These are phyloP conservation scores for Archilochus colubris DNA, from an alignment of 2,113 vertebrate species.

Conservation along the genomic window DNA sequence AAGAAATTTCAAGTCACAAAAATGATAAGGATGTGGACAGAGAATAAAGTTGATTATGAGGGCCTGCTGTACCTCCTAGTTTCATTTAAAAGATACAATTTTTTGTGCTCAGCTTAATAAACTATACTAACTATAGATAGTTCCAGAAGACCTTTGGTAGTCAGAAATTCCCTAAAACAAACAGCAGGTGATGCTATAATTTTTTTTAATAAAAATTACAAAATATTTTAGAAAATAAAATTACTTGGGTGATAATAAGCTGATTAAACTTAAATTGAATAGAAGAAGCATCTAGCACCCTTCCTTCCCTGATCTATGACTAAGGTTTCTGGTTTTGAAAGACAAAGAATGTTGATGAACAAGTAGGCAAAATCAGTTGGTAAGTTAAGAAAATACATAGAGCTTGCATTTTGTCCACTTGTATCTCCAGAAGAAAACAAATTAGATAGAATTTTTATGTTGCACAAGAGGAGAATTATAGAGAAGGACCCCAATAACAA, in stretches of 20 bases:
- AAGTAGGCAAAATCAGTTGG: neutral
- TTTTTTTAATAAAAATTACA: neutral
- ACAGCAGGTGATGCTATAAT: conserved; percentile 14
- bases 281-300: neutral
- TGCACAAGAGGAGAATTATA: neutral
- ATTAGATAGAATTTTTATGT: neutral
- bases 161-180: conserved; percentile 7
- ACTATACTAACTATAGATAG: neutral
- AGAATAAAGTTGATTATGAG: neutral
- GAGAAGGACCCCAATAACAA: neutral
- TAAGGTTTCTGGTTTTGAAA: neutral
- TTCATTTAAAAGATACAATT: neutral
- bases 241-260: neutral
- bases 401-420: neutral
- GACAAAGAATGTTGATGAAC: neutral
- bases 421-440: neutral
- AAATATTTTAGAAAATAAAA: neutral
- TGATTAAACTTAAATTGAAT: neutral
- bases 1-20: neutral
- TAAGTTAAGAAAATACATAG: neutral
- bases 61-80: neutral
- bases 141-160: neutral
- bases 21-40: neutral
- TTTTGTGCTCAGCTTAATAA: neutral
- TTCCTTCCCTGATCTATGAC: neutral